Percentiles rank a stretch among this genome's conserved stretches.
phyloP scores from a whole-genome alignment of 2,113 vertebrate species.

The Balaeniceps rex region DNA sequence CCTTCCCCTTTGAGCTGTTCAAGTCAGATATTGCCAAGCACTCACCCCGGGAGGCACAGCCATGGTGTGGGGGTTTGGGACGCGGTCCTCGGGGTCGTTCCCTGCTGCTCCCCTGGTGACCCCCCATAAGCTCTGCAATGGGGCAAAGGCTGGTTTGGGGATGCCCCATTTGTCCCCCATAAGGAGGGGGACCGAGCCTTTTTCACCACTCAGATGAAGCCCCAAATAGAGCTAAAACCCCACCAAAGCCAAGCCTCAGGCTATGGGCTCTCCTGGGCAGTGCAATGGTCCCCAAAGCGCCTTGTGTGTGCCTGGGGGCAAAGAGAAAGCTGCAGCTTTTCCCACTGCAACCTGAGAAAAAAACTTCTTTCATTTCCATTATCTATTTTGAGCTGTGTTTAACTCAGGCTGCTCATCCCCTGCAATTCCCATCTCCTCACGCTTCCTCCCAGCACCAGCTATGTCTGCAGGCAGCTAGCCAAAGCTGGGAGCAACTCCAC shows the following conservation, averaged over 20 bases:
- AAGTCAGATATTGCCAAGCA: not conserved
- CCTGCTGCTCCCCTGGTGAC: not conserved
- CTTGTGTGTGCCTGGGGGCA: not conserved
- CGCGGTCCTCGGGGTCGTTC: not conserved
- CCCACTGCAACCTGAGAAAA: not conserved
- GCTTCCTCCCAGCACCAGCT: not conserved
- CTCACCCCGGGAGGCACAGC: not conserved
- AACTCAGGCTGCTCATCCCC: not conserved
- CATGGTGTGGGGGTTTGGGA: not conserved
- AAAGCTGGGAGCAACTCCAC: not conserved
- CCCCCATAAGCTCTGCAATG: rapidly evolving
- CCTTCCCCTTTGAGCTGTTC: not conserved
- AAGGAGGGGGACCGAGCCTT: not conserved
- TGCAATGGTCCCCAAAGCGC: not conserved
- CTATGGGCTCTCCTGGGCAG: not conserved
- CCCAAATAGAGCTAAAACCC: not conserved
- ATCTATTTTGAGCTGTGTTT: not conserved
- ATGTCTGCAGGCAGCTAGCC: not conserved
- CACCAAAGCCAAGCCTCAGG: not conserved
- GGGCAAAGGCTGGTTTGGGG: not conserved
- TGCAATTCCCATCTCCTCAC: not conserved
- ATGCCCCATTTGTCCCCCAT: not conserved
- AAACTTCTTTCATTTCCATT: not conserved
- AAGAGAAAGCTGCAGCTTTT: not conserved
- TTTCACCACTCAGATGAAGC: not conserved